Percentiles rank a stretch among this genome's conserved stretches.
Evolutionary conservation across 2,113 vertebrate genomes (phyloP).

Genomic region (Trichechus manatus): DNA sequence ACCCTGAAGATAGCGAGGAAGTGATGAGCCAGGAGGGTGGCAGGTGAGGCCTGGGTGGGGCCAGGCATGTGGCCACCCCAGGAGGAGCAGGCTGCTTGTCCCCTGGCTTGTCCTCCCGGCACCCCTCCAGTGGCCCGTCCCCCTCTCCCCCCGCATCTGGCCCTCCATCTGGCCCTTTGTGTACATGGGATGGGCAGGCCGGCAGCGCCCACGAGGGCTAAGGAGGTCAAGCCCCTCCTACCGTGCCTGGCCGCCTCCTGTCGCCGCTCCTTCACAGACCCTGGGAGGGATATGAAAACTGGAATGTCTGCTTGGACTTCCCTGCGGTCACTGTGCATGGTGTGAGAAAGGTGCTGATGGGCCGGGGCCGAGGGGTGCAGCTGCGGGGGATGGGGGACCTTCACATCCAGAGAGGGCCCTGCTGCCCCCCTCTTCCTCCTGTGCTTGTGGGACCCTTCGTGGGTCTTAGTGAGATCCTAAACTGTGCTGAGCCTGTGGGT

Average conservation of each 20-base stretch:
- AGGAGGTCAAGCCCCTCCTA: neutral
- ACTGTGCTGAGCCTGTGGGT: neutral
- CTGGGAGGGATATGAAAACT: neutral
- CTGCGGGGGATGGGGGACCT: neutral
- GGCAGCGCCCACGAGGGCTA: rapidly evolving
- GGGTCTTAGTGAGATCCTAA: neutral
- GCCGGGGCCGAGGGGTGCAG: too few relatives aligned
- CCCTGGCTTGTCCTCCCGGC: neutral
- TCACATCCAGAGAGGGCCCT: neutral
- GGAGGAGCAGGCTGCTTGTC: rapidly evolving
- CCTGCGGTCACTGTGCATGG: rapidly evolving
- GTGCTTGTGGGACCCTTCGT: too few relatives aligned
- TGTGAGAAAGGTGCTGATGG: neutral
- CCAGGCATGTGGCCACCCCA: neutral
- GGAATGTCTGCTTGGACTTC: neutral
- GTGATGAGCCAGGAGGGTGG: too few relatives aligned
- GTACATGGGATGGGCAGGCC: rapidly evolving
- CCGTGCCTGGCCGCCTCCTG: neutral
- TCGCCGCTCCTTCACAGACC: neutral
- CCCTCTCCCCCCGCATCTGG: neutral
- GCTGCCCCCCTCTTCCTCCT: neutral
- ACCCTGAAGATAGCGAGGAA: too few relatives aligned
- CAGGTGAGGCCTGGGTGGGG: neutral
- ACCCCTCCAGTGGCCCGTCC: rapidly evolving
- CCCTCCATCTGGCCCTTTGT: neutral